A percentile compares a stretch with the other conserved stretches of the same genome.
Evolutionary conservation across 2,888 invertebrate species (phyloP).

Genomic region (Stictocephala bisonia): DNA sequence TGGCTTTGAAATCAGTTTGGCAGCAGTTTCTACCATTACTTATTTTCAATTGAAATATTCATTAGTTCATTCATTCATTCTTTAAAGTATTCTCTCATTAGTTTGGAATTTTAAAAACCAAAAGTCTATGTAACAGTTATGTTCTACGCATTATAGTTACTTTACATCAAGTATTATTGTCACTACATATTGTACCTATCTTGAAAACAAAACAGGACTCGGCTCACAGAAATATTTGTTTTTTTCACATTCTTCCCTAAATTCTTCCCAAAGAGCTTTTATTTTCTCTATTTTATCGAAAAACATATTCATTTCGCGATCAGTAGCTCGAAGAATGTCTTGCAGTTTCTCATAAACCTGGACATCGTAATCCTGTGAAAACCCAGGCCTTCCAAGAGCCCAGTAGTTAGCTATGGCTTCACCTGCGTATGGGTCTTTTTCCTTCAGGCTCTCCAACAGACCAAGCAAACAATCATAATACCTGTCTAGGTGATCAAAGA

Average conservation of each 20-base stretch:
- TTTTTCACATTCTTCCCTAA: constrained; percentile 36
- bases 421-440: background rate
- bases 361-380: constrained; percentile 21
- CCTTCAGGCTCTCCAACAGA: constrained; percentile 1
- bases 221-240: constrained; percentile 1
- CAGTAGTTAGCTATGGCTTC: constrained; percentile 24
- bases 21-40: too few relatives aligned
- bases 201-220: constrained; percentile 1
- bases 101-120: too few relatives aligned
- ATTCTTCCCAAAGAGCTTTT: constrained; percentile 25
- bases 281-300: constrained; percentile 27
- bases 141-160: too few relatives aligned
- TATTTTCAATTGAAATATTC: too few relatives aligned
- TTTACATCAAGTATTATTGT: too few relatives aligned
- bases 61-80: too few relatives aligned
- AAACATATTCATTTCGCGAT: constrained; percentile 17
- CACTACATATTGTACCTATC: too few relatives aligned
- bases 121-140: too few relatives aligned
- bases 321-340: background rate
- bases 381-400: constrained; percentile 13
- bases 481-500: constrained; percentile 6
- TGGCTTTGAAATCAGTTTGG: too few relatives aligned
- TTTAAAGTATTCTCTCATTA: too few relatives aligned
- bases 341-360: constrained; percentile 27
- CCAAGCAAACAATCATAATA: background rate